Evolutionary conservation across 2,888 invertebrate genomes (phyloP).

Genomic region (Stegana nigrithorax): DNA sequence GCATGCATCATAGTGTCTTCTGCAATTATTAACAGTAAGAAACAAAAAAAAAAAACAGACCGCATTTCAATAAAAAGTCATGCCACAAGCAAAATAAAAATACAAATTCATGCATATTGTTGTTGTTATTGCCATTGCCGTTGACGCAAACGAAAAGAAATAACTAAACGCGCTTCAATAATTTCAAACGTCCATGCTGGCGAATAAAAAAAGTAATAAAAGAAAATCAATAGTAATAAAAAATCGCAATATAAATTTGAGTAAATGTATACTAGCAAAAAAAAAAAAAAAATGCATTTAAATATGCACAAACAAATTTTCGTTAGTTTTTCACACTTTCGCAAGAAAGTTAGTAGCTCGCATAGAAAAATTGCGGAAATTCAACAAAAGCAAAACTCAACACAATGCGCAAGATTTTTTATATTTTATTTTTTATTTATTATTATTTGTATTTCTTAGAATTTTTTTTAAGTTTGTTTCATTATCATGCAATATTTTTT

Average conservation of each 20-base stretch:
- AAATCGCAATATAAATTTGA: too few species aligned
- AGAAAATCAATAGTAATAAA: conserved; percentile 1
- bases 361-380: conserved; percentile 5
- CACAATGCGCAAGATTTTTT: background rate
- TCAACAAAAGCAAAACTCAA: conserved; percentile 31
- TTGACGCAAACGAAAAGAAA: conserved; percentile 39
- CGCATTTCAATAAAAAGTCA: background rate
- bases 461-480: background rate
- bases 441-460: background rate
- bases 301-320: conserved; percentile 37
- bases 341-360: background rate
- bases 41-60: background rate
- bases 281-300: conserved; percentile 31
- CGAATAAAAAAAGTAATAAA: conserved; percentile 17
- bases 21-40: conserved; percentile 31
- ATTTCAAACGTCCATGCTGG: conserved; percentile 32
- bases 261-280: conserved; percentile 13
- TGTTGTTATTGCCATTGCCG: background rate
- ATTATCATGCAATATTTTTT: background rate
- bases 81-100: background rate
- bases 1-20: conserved; percentile 13
- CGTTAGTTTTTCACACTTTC: conserved; percentile 45
- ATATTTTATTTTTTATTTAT: background rate
- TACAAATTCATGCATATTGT: background rate
- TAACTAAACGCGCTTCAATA: conserved; percentile 46